Base-by-base conservation (phyloP, 2,888 invertebrate genomes). In the Muschampia plurimacula region DNA sequence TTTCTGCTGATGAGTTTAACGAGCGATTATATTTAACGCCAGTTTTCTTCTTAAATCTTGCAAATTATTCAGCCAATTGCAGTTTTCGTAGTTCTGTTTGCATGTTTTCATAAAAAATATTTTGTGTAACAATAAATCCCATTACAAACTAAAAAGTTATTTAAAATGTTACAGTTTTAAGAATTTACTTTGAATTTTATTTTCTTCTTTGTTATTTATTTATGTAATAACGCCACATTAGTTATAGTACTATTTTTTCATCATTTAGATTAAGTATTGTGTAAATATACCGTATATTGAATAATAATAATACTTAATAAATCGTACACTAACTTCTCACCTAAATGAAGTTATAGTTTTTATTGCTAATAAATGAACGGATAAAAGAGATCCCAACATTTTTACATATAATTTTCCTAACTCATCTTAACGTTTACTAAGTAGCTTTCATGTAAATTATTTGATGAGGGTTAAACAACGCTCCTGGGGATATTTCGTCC, bases 391-490 rank as follows among this genome's bases (percentile, higher is more conserved):
- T 12, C 66, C 22, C 41, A 3, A 49, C 9, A 62, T 80, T 86
- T 84, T 77, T 76, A 70, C 70, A 72, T 76, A 70, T 59, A 72
- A 64, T 59, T 69, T 68, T 62, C 63, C 72, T 68, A 75, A 79
- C 78, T 77, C 77, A 74, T 78, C 77, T 77, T 75, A 76, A 71
- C 74, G 74, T 74, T 74, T 77, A 74, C 76, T 78, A 77, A 80
- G 77, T 77, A 74, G 74, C 77, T 76, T 77, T 79, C 77, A 79
- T 78, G 77, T 78, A 79, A 78, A 79, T 80, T 79, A 79, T 77
- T 78, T 80, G 77, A 80, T 77, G 74, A 79, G 78, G 78, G 77
- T 80, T 76, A 74, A 77, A 78, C 69, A 78, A 75, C 70, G 76
- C 77, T 77, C 76, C 52, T 15, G 74, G 78, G 74, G 69, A 69